phyloP scores from a whole-genome alignment of 1,140 invertebrate genomes.

The Penaeus indicus region DNA sequence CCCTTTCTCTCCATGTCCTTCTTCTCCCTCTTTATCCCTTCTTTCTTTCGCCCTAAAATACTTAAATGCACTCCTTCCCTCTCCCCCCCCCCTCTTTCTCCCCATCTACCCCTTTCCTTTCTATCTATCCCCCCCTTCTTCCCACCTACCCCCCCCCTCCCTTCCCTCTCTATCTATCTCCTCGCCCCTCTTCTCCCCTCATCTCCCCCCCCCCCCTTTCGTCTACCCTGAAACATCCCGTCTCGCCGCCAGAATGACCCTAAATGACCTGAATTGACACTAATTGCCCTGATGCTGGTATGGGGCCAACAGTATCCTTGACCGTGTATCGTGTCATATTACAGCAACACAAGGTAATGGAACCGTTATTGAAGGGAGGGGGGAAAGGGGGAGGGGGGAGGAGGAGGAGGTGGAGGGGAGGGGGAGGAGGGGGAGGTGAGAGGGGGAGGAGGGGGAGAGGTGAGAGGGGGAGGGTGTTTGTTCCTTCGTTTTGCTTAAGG shows the following conservation, averaged over 20 bases:
- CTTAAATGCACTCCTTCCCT: too few relatives aligned
- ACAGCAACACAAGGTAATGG: too few relatives aligned
- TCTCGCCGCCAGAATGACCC: conserved; percentile 50
- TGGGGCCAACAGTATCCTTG: conserved; percentile 28
- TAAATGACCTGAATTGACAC: conserved; percentile 49
- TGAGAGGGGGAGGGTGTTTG: neutral
- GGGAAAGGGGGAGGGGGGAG: neutral
- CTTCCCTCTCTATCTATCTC: too few relatives aligned
- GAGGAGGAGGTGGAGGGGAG: too few relatives aligned
- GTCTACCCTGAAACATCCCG: conserved; percentile 1
- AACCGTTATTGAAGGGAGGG: too few relatives aligned
- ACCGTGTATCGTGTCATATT: conserved; percentile 1
- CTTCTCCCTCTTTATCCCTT: neutral
- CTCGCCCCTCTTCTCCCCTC: neutral
- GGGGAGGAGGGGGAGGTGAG: neutral
- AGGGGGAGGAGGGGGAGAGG: neutral
- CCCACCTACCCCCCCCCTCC: neutral
- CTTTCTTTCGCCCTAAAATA: neutral
- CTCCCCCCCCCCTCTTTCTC: neutral
- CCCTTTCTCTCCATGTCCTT: too few relatives aligned
- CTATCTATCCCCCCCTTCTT: neutral
- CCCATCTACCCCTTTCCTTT: neutral
- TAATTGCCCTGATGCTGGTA: conserved; percentile 43
- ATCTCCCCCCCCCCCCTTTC: neutral
- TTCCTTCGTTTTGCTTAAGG: conserved; percentile 5